These are phyloP conservation scores for Varanus salvator DNA, from an alignment of 2,113 vertebrate genomes.

Conservation along the genomic window DNA sequence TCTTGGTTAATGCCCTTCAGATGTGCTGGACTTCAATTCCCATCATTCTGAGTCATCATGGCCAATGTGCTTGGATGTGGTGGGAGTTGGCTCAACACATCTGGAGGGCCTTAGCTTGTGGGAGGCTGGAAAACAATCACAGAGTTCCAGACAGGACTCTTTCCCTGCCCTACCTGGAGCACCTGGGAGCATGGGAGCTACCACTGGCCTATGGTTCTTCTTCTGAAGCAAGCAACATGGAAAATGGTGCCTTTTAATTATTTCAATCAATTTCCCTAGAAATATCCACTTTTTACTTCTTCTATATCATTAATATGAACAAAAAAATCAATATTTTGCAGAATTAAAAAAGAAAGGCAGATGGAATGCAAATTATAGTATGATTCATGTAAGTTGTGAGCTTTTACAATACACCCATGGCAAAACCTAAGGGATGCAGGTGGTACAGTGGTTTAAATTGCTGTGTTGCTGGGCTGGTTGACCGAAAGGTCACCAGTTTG, in stretches of 20 bases:
- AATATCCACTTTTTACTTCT: not conserved
- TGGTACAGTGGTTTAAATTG: no score
- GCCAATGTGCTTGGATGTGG: no score
- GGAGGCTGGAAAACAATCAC: no score
- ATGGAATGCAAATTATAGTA: not conserved
- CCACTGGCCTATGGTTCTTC: not conserved
- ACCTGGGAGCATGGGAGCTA: not conserved
- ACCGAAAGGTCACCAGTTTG: no score
- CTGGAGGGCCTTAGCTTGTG: no score
- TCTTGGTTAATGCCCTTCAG: not conserved
- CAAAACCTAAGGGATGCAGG: no score
- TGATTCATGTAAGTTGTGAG: not conserved
- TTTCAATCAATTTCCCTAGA: not conserved
- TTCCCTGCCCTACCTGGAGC: no score
- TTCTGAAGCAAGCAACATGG: not conserved
- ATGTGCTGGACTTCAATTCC: no score
- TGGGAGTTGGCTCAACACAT: no score
- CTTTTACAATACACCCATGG: not conserved
- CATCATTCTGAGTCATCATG: no score
- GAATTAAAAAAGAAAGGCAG: not conserved
- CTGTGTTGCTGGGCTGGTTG: no score
- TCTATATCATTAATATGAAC: not conserved
- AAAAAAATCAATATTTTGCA: not conserved
- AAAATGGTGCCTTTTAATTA: not conserved
- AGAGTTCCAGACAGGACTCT: no score